phyloP scores from a whole-genome alignment of 2,888 invertebrate species.

The Biston betularia region DNA sequence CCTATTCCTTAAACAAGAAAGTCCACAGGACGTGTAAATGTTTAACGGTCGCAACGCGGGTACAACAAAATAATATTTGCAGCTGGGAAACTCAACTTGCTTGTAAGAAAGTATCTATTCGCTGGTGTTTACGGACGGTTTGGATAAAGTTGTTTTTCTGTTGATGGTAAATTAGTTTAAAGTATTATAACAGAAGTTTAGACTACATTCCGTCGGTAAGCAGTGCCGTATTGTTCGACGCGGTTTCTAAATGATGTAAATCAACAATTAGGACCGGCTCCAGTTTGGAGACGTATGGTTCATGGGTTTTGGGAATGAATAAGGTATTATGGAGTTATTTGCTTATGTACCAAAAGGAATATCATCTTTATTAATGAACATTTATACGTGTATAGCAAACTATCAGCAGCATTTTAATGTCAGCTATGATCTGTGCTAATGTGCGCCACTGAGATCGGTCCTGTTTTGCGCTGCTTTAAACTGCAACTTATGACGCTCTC shows the following conservation, averaged over 20 bases:
- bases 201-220: conserved; percentile 75
- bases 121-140: conserved; percentile 33
- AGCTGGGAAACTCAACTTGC: conserved; percentile 52
- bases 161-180: conserved; percentile 34
- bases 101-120: conserved; percentile 35
- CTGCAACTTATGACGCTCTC: too few relatives aligned
- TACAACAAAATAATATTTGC: conserved; percentile 61
- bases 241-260: conserved; percentile 61
- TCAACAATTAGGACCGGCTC: conserved; percentile 55
- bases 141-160: conserved; percentile 34
- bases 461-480: too few relatives aligned
- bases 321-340: neutral
- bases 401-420: too few relatives aligned
- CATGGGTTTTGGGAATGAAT: conserved; percentile 6
- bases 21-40: conserved; percentile 45
- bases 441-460: too few relatives aligned
- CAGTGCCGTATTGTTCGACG: conserved; percentile 65
- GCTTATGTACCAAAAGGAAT: neutral
- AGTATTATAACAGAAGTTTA: conserved; percentile 67
- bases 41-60: conserved; percentile 53
- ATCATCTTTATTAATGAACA: neutral
- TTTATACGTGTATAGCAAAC: too few relatives aligned
- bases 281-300: conserved; percentile 18
- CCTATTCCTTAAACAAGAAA: conserved; percentile 49
- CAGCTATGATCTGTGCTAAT: too few relatives aligned